Percentiles rank a stretch among this genome's conserved stretches.
Conservation (phyloP, 2,888 invertebrate genomes). For the Eupithecia dodoneata region DNA sequence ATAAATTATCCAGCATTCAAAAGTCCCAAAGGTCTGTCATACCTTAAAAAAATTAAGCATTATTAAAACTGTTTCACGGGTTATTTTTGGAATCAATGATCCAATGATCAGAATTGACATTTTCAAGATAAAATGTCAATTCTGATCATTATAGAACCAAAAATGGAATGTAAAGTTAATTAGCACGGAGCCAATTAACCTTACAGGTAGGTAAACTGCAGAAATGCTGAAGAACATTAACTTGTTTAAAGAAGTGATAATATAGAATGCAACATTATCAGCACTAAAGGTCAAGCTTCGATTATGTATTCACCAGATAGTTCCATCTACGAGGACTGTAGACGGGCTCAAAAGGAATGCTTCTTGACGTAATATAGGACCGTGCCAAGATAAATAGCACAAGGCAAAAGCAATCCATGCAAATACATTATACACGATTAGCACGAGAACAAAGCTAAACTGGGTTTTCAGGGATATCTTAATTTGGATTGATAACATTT, state of each 20-base stretch:
- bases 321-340: conserved; percentile 1
- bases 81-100: background rate
- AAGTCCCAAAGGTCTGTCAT: too few species aligned
- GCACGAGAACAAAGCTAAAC: background rate
- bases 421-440: background rate
- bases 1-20: too few species aligned
- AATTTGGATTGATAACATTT: too few species aligned
- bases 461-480: background rate
- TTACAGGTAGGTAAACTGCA: too few species aligned
- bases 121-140: background rate
- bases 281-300: conserved; percentile 15
- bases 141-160: too few species aligned
- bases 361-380: conserved; percentile 23
- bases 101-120: background rate
- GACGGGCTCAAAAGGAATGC: conserved; percentile 20
- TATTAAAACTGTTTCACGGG: background rate
- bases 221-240: too few species aligned
- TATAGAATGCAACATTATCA: conserved; percentile 6
- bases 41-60: too few species aligned
- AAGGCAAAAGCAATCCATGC: conserved; percentile 26
- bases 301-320: conserved; percentile 13
- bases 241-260: too few species aligned
- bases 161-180: too few species aligned
- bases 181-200: too few species aligned
- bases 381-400: conserved; percentile 33